Evolutionary conservation across 2,888 invertebrate genomes (phyloP).

Genomic region (Dorcus hopei): DNA sequence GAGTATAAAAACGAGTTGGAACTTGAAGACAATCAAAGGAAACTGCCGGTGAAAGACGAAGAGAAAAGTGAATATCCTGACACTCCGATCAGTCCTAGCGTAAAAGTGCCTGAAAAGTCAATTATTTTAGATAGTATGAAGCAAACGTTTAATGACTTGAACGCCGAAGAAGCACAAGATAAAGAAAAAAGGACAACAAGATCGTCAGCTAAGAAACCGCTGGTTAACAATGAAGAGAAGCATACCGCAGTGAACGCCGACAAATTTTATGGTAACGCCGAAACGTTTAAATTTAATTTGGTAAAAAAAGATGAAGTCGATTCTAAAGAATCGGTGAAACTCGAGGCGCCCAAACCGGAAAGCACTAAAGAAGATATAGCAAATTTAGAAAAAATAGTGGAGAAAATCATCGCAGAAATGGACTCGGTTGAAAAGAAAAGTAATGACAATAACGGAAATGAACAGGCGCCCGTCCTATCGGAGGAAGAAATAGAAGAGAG

Average conservation of each 20-base stretch:
- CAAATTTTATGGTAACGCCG: constrained; percentile 5
- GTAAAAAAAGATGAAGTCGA: background rate
- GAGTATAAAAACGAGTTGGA: constrained; percentile 15
- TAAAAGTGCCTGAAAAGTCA: constrained; percentile 57
- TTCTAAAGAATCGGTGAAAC: background rate
- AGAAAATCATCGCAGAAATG: constrained; percentile 2
- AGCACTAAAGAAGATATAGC: background rate
- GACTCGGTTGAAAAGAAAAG: background rate
- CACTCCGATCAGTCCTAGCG: constrained; percentile 31
- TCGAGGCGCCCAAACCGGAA: background rate
- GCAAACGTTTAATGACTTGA: constrained; percentile 52
- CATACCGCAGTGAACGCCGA: constrained; percentile 3
- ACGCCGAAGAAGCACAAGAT: constrained; percentile 25
- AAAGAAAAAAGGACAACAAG: constrained; percentile 28
- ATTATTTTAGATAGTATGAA: constrained; percentile 58
- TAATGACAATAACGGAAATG: constrained; percentile 11
- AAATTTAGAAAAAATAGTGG: constrained; percentile 7
- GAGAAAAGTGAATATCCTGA: constrained; percentile 16
- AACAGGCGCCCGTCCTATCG: constrained; percentile 19
- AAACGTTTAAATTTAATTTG: background rate
- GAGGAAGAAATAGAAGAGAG: constrained; percentile 15
- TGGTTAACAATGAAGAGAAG: constrained; percentile 10
- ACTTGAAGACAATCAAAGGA: constrained; percentile 22
- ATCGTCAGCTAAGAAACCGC: constrained; percentile 24
- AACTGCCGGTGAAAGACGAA: constrained; percentile 15